Evolutionary conservation across 2,797 vertebrate genomes (phyloP).

Genomic region (Champsocephalus gunnari): DNA sequence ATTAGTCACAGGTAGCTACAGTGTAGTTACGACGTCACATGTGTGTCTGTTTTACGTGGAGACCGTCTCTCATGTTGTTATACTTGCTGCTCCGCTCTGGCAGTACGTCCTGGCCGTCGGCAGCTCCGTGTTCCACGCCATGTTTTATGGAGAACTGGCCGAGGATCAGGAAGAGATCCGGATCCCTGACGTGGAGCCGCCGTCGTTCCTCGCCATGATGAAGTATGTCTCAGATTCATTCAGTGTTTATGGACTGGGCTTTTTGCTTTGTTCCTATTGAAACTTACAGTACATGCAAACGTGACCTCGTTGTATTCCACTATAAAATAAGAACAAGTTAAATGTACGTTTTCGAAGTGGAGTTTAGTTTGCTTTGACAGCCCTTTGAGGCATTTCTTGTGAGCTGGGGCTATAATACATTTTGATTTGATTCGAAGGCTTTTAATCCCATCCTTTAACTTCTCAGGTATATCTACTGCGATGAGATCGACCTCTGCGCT

Average conservation of each 20-base stretch:
- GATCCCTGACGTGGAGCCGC: slow-evolving; percentile 97
- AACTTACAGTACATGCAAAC: not conserved
- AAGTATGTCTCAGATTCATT: slow-evolving; percentile 83
- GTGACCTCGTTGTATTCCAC: not conserved
- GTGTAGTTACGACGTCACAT: too few species aligned
- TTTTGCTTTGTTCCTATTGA: not conserved
- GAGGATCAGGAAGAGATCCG: slow-evolving; percentile 98
- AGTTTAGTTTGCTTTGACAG: too few species aligned
- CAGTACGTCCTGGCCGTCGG: slow-evolving; percentile 98
- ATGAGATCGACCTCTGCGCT: slow-evolving; percentile 96
- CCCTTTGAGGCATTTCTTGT: too few species aligned
- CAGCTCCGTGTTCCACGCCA: slow-evolving; percentile 98
- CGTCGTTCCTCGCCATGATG: slow-evolving; percentile 97
- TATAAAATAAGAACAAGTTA: not conserved
- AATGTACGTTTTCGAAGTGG: not conserved
- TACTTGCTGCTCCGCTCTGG: not conserved
- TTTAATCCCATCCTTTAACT: not conserved
- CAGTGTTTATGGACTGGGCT: too few species aligned
- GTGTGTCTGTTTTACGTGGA: too few species aligned
- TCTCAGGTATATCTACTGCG: slow-evolving; percentile 96
- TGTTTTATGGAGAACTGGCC: slow-evolving; percentile 99
- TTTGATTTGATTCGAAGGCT: not conserved
- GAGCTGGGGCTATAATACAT: too few species aligned
- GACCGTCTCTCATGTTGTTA: too few species aligned
- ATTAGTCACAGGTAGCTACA: too few species aligned